Percentiles rank a stretch among this genome's conserved stretches.
phyloP scores from a whole-genome alignment of 2,113 vertebrate genomes.

The Macquaria australasica region DNA sequence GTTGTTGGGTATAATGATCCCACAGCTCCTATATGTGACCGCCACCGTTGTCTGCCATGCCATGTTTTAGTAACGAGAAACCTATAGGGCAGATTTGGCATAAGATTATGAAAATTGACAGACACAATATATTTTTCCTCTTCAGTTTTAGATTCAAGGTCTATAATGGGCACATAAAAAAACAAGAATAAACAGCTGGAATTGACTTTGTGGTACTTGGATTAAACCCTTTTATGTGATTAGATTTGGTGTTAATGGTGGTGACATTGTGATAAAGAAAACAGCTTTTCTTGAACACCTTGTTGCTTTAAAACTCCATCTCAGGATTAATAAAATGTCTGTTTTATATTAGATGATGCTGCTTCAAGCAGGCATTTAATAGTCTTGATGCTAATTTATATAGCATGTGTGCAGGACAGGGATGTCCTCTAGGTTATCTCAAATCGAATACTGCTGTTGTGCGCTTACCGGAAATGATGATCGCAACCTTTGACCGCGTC shows the following conservation, averaged over 20 bases:
- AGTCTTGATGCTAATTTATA: neutral
- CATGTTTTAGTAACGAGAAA: neutral
- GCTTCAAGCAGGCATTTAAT: neutral
- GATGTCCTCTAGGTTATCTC: neutral
- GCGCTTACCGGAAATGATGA: too few species aligned
- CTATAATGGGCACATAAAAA: neutral
- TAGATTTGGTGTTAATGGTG: too few species aligned
- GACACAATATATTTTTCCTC: neutral
- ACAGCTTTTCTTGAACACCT: neutral
- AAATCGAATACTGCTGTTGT: too few species aligned
- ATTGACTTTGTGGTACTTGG: neutral
- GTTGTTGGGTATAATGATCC: conserved; percentile 44
- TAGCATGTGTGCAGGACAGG: neutral
- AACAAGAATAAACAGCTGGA: neutral
- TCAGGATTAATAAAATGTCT: neutral
- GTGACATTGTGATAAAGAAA: neutral
- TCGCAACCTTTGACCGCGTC: too few species aligned
- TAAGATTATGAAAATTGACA: neutral
- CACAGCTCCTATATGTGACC: neutral
- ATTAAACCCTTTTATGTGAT: too few species aligned
- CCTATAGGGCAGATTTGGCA: neutral
- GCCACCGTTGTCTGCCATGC: neutral
- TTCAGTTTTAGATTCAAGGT: neutral
- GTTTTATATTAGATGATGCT: neutral
- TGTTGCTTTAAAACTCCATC: neutral